phyloP scores from a whole-genome alignment of 2,113 vertebrate species.

The Cephalophus harveyi region DNA sequence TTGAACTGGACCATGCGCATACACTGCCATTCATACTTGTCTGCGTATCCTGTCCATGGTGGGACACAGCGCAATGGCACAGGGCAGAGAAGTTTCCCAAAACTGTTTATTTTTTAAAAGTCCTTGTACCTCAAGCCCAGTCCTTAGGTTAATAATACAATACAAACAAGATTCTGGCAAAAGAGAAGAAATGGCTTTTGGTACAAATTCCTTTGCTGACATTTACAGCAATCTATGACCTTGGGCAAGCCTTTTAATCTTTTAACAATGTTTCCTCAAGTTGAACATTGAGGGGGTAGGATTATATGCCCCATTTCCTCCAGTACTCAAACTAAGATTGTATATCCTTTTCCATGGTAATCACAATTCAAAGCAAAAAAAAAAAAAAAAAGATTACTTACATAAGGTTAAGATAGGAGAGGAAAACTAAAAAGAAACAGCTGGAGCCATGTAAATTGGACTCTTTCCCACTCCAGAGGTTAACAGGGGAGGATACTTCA shows the following conservation, averaged over 20 bases:
- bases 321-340: not conserved
- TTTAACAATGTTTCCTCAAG: not conserved
- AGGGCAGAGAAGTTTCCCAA: not conserved
- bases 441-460: not conserved
- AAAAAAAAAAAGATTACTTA: not conserved
- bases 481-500: not conserved
- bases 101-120: not conserved
- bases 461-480: not conserved
- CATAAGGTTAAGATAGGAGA: not conserved
- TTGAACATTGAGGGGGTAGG: not conserved
- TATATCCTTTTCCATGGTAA: not conserved
- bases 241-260: not conserved
- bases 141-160: not conserved
- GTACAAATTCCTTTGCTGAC: constrained; percentile 18
- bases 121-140: not conserved
- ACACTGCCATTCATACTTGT: not conserved
- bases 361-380: not conserved
- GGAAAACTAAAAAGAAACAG: not conserved
- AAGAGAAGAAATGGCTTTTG: not conserved
- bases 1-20: not conserved
- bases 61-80: not conserved
- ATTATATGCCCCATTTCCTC: not conserved
- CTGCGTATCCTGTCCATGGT: not conserved
- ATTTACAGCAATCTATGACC: not conserved
- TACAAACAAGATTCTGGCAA: constrained; percentile 15